Percentiles rank a stretch among this genome's conserved stretches.
Conservation (phyloP, 2,888 invertebrate genomes). For the Troides helena region DNA sequence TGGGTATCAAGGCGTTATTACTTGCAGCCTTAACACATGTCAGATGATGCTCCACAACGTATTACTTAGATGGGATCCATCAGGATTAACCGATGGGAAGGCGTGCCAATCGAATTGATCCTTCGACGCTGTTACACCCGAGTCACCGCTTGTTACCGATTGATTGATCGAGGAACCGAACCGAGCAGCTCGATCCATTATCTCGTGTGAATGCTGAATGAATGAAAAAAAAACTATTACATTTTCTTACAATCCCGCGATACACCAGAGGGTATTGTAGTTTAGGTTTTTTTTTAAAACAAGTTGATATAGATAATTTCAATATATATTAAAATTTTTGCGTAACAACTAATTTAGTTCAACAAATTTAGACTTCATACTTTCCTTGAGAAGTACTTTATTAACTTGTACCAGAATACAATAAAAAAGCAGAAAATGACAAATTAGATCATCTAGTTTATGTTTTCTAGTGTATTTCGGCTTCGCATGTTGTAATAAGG, state of each 20-base stretch:
- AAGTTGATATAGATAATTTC: too few relatives aligned
- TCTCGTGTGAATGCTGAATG: slow-evolving; percentile 1
- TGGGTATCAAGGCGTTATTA: not conserved
- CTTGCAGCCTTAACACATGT: slow-evolving; percentile 7
- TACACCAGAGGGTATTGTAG: too few relatives aligned
- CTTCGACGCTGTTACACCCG: slow-evolving; percentile 67
- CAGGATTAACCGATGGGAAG: slow-evolving; percentile 87
- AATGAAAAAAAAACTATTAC: slow-evolving; percentile 39
- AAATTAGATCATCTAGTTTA: too few relatives aligned
- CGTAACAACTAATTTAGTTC: too few relatives aligned
- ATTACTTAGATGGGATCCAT: slow-evolving; percentile 85
- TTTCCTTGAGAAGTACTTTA: too few relatives aligned
- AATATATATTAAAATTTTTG: too few relatives aligned
- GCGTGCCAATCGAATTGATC: slow-evolving; percentile 86
- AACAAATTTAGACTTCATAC: too few relatives aligned
- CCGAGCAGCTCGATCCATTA: slow-evolving; percentile 1
- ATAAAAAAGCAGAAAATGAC: too few relatives aligned
- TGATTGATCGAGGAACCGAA: slow-evolving; percentile 64
- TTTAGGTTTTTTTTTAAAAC: too few relatives aligned
- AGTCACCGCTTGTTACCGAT: slow-evolving; percentile 78
- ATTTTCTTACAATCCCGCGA: not conserved
- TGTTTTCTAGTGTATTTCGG: slow-evolving; percentile 14
- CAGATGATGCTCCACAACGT: slow-evolving; percentile 56
- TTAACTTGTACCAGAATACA: too few relatives aligned
- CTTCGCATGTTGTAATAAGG: slow-evolving; percentile 11